phyloP scores from a whole-genome alignment of 2,888 invertebrate species.

The Parnassius apollo region DNA sequence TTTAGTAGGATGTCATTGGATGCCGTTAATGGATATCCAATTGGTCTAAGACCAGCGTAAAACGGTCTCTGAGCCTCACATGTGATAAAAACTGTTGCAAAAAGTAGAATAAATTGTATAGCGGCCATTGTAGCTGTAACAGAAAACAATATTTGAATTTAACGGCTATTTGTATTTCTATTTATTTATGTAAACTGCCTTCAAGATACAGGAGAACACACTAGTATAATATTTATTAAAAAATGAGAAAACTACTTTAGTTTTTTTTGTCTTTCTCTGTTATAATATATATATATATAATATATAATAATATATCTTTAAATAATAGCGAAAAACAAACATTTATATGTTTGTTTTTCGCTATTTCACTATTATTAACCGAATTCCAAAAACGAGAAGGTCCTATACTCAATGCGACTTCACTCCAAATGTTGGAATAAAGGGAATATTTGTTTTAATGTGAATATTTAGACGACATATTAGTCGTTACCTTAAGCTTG shows the following conservation, averaged over 20 bases:
- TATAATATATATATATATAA: no score
- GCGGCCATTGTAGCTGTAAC: conserved; percentile 3
- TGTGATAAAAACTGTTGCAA: conserved; percentile 25
- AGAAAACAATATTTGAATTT: neutral
- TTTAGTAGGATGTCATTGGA: conserved; percentile 52
- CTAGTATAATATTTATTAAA: no score
- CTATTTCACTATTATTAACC: neutral
- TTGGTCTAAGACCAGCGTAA: conserved; percentile 82
- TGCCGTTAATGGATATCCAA: conserved; percentile 82
- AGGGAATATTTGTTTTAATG: neutral
- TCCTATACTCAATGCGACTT: neutral
- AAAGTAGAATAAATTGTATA: conserved; percentile 7
- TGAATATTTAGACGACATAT: neutral
- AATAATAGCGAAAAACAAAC: no score
- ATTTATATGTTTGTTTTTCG: no score
- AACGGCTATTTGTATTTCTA: no score
- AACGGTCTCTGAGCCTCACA: conserved; percentile 81
- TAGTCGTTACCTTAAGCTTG: no score
- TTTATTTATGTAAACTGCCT: no score
- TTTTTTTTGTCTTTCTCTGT: no score
- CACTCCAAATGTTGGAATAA: neutral
- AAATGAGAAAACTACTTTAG: no score
- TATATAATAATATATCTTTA: no score
- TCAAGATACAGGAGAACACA: no score
- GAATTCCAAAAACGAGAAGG: neutral